Evolutionary conservation across 1,140 invertebrate species (phyloP).

Genomic region (Chrysomallon squamiferum): DNA sequence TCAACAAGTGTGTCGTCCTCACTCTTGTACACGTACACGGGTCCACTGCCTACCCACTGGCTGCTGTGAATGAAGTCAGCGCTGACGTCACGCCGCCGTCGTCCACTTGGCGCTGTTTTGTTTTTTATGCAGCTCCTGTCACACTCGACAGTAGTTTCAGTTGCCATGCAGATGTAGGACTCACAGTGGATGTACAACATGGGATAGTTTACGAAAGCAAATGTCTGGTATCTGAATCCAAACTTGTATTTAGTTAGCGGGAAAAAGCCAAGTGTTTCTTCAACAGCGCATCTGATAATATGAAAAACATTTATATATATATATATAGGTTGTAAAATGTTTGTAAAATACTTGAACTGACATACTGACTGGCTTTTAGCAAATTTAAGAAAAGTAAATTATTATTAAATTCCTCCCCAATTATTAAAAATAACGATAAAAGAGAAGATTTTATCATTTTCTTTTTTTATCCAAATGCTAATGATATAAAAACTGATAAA

Average conservation of each 20-base stretch:
- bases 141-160: slow-evolving; percentile 40
- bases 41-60: slow-evolving; percentile 6
- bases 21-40: slow-evolving; percentile 10
- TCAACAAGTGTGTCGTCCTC: not conserved
- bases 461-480: not conserved
- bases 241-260: slow-evolving; percentile 41
- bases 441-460: not conserved
- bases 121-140: slow-evolving; percentile 41
- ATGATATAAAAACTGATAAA: too few species aligned
- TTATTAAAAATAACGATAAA: not conserved
- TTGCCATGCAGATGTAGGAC: slow-evolving; percentile 37
- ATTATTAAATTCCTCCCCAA: not conserved
- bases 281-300: slow-evolving; percentile 41
- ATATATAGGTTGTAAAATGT: not conserved
- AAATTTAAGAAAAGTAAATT: not conserved
- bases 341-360: not conserved
- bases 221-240: slow-evolving; percentile 46
- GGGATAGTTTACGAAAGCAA: slow-evolving; percentile 40
- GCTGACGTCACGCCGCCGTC: slow-evolving; percentile 9
- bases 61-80: not conserved
- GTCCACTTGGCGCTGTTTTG: slow-evolving; percentile 8
- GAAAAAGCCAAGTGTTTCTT: slow-evolving; percentile 36
- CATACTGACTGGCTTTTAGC: not conserved
- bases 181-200: slow-evolving; percentile 43
- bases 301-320: not conserved